Conservation (phyloP, 2,797 vertebrate species). For the Sebastes miniatus region DNA sequence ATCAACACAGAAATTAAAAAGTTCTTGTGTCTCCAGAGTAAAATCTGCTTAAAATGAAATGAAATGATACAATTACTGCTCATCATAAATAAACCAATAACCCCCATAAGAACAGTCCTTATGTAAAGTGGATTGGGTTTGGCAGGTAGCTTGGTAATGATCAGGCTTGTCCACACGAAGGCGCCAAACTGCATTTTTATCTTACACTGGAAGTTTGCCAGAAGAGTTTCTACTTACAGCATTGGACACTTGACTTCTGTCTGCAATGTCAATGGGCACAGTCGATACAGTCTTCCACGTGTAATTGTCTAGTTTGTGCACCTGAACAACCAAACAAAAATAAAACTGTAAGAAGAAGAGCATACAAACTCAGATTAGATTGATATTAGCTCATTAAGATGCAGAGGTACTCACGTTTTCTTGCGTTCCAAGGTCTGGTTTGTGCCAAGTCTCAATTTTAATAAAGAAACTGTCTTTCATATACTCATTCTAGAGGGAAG, state of each 20-base stretch:
- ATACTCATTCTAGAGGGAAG: conserved; percentile 89
- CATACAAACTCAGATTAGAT: not conserved
- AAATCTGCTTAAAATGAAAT: not conserved
- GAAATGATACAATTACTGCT: not conserved
- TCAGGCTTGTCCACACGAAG: conserved; percentile 54
- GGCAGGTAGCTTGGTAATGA: conserved; percentile 4
- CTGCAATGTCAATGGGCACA: conserved; percentile 93
- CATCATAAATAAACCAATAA: not conserved
- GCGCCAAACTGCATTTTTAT: conserved; percentile 22
- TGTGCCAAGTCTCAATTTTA: conserved; percentile 98
- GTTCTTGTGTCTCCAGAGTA: not conserved
- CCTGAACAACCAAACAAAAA: conserved; percentile 73
- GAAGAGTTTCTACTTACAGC: conserved; percentile 84
- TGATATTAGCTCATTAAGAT: not conserved
- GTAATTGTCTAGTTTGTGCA: conserved; percentile 88
- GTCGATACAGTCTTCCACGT: conserved; percentile 88
- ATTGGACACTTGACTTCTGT: conserved; percentile 86
- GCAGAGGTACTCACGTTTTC: conserved; percentile 87
- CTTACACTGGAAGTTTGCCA: not conserved
- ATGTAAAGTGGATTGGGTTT: not conserved
- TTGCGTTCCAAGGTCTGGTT: conserved; percentile 90
- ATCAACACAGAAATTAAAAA: not conserved
- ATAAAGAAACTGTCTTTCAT: conserved; percentile 96
- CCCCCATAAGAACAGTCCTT: not conserved
- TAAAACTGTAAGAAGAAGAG: not conserved